Evolutionary conservation across 2,113 vertebrate genomes (phyloP).

Genomic region (Macquaria australasica): DNA sequence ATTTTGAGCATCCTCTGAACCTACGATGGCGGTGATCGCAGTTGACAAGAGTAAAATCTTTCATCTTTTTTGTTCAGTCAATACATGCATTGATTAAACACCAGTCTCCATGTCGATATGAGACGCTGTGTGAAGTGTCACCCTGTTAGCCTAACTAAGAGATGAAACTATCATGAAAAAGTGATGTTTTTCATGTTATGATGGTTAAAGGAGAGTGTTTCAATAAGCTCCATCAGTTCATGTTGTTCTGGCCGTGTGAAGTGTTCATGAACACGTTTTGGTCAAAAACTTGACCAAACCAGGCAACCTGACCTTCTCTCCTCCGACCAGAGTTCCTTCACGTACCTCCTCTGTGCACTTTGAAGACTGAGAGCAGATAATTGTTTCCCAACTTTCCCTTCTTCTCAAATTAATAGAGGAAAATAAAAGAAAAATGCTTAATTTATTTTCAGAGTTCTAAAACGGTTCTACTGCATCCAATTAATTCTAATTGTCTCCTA

Average conservation of each 20-base stretch:
- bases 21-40: neutral
- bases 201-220: neutral
- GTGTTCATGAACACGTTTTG: neutral
- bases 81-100: conserved; percentile 27
- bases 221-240: neutral
- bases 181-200: neutral
- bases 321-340: conserved; percentile 32
- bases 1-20: conserved; percentile 3
- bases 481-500: conserved; percentile 84
- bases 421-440: conserved; percentile 75
- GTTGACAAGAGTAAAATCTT: conserved; percentile 4
- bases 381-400: conserved; percentile 59
- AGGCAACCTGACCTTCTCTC: conserved; percentile 12
- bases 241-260: neutral
- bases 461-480: conserved; percentile 78
- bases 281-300: conserved; percentile 7
- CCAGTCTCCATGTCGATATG: neutral
- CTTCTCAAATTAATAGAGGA: conserved; percentile 63
- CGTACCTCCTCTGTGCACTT: conserved; percentile 41
- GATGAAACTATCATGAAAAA: neutral
- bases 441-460: conserved; percentile 78
- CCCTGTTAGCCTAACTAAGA: neutral
- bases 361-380: conserved; percentile 59
- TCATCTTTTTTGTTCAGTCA: neutral
- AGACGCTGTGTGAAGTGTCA: neutral